A percentile compares a stretch with the other conserved stretches of the same genome.
phyloP scores from a whole-genome alignment of 1,140 invertebrate genomes.

The Phortica variegata region DNA sequence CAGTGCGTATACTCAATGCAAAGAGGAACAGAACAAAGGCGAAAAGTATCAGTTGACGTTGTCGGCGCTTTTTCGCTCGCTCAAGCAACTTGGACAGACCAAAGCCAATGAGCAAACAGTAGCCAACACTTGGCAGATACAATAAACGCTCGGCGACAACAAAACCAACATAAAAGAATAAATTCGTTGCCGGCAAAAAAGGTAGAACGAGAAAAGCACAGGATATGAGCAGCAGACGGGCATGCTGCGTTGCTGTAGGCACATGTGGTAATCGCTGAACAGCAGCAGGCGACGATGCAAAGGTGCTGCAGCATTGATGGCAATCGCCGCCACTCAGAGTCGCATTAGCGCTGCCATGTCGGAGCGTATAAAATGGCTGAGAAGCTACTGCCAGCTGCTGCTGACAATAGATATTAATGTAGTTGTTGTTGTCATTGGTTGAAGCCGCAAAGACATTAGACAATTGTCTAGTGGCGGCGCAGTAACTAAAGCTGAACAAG shows the following conservation, averaged over 20 bases:
- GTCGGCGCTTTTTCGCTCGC: conserved; percentile 15
- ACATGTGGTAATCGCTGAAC: too few species aligned
- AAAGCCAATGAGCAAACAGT: conserved; percentile 88
- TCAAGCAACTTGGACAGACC: conserved; percentile 57
- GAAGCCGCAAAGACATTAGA: background rate
- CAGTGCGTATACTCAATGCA: conserved; percentile 66
- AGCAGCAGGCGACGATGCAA: background rate
- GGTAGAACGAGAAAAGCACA: conserved; percentile 83
- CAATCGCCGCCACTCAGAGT: background rate
- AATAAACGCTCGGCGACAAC: conserved; percentile 93
- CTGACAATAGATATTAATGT: conserved; percentile 5
- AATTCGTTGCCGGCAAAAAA: conserved; percentile 92
- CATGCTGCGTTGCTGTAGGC: conserved; percentile 46
- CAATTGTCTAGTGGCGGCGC: background rate
- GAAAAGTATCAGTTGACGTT: conserved; percentile 43
- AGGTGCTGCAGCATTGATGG: background rate
- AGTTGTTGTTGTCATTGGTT: too few species aligned
- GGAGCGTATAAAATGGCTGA: background rate
- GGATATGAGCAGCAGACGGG: conserved; percentile 76
- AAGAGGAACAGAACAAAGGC: conserved; percentile 48
- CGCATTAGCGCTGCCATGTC: background rate
- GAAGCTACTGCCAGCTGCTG: background rate
- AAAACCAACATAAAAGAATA: conserved; percentile 94
- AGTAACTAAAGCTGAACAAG: background rate
- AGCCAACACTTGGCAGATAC: conserved; percentile 97